Percentiles rank a stretch among this genome's conserved stretches.
Conservation (phyloP, 2,797 vertebrate genomes). For the Buceros bicornis region DNA sequence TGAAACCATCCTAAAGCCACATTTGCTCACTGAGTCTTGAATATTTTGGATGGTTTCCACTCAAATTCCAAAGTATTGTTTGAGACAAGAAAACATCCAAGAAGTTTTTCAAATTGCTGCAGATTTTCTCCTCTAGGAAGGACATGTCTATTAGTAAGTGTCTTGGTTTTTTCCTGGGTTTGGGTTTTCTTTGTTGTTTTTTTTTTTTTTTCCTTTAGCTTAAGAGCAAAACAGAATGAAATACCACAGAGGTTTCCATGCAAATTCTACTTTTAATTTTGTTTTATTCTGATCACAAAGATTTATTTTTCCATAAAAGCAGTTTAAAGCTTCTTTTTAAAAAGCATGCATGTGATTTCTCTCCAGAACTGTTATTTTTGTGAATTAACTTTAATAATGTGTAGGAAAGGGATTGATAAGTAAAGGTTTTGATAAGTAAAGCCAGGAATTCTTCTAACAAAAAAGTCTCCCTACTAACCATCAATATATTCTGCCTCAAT, state of each 20-base stretch:
- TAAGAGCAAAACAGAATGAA: neutral
- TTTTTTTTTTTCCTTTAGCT: neutral
- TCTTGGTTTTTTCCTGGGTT: neutral
- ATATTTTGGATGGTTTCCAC: neutral
- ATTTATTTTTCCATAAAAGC: neutral
- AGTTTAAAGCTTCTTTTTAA: neutral
- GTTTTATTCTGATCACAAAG: neutral
- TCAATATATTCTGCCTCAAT: conserved; percentile 43
- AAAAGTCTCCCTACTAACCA: neutral
- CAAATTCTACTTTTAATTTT: neutral
- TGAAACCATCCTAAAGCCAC: neutral
- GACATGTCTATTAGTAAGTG: neutral
- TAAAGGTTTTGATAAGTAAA: conserved; percentile 8
- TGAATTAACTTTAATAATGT: neutral
- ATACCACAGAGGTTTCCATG: neutral
- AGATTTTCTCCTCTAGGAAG: neutral
- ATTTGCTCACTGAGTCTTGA: neutral
- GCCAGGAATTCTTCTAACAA: neutral
- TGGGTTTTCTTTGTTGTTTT: neutral
- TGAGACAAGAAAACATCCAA: rapidly evolving
- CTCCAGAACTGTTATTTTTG: neutral
- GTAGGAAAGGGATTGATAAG: neutral
- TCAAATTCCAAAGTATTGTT: neutral
- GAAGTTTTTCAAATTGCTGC: neutral
- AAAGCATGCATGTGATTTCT: neutral